phyloP scores from a whole-genome alignment of 2,113 vertebrate species.

The Haemorhous mexicanus region DNA sequence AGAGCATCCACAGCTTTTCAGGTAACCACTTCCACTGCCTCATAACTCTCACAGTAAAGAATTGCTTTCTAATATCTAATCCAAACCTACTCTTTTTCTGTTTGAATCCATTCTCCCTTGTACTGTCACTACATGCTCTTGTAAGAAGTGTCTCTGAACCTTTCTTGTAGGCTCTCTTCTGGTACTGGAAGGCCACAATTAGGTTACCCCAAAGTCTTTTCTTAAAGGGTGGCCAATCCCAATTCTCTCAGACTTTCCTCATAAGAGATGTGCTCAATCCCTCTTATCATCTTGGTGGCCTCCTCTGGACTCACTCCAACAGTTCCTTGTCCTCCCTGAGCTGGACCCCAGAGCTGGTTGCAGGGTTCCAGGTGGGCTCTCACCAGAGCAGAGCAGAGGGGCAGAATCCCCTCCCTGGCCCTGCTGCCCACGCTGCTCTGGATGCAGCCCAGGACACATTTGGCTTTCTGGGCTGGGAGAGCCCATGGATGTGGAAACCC shows the following conservation, averaged over 20 bases:
- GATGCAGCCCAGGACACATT: not conserved
- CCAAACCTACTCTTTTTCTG: not conserved
- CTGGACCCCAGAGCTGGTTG: not conserved
- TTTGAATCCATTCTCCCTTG: not conserved
- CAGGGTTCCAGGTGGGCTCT: not conserved
- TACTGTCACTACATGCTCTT: not conserved
- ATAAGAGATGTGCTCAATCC: not conserved
- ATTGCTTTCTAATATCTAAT: not conserved
- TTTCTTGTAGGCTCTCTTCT: not conserved
- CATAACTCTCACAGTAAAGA: not conserved
- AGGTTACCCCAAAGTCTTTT: not conserved
- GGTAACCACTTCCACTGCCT: not conserved
- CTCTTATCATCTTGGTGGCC: not conserved
- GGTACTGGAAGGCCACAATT: not conserved
- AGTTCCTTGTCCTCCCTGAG: not conserved
- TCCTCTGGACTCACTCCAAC: accelerated
- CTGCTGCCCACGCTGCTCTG: not conserved
- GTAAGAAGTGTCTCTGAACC: too few species aligned
- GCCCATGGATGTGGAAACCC: not conserved
- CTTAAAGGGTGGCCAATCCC: not conserved
- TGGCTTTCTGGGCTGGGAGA: not conserved
- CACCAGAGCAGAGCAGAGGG: not conserved
- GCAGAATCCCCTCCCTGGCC: not conserved
- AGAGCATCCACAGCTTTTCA: not conserved
- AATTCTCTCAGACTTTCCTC: not conserved